Evolutionary conservation across 2,888 invertebrate species (phyloP), one percentile per base, ranked within the genome.

Genomic region (Archips xylosteana): DNA sequence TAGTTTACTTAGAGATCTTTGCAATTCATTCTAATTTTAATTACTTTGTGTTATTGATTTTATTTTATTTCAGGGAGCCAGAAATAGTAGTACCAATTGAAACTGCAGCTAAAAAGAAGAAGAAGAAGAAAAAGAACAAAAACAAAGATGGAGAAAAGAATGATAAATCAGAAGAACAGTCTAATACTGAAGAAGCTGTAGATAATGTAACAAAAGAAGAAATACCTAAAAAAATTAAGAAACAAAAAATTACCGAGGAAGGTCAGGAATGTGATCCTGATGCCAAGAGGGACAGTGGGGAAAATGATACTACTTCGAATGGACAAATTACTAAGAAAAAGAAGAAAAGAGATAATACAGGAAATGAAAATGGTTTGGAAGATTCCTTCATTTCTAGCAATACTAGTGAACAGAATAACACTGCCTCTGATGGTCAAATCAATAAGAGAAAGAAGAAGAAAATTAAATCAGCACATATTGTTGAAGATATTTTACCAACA

Each of bases 81-180:
- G 91, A 92, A 78, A 79, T 91, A 75, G 83, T 87, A 5, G 86
- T 89, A 2, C 86, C 92, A 13, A 76, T 85, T 72, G 84, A 89
- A 81, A 81, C 89, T 80, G 84, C 83, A 62, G 91, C 89, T 79
- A 93, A 90, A 81, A 89, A 90, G 76, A 92, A 89, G 80, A 92
- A 89, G 80, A 92, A 89, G 83, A 94, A 89, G 79, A 88, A 87
- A 79, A 89, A 89, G 77, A 87, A 92, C 42, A 91, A 89, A 60
- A 78, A 80, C 60, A 66, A 62, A 2, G 72, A 62, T 39, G 61
- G 73, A 47, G 63, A 80, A 76, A 13, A 64, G 32, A 74, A 59
- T 32, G 60, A 51, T 45, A 59, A 34, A 49, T 64, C 66, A 23
- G 61, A 74, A 74, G 77, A 80, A 71, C 75, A 76, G 86, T 34